Base-by-base conservation (phyloP, 2,888 invertebrate species). In the Hartigia nigra region DNA sequence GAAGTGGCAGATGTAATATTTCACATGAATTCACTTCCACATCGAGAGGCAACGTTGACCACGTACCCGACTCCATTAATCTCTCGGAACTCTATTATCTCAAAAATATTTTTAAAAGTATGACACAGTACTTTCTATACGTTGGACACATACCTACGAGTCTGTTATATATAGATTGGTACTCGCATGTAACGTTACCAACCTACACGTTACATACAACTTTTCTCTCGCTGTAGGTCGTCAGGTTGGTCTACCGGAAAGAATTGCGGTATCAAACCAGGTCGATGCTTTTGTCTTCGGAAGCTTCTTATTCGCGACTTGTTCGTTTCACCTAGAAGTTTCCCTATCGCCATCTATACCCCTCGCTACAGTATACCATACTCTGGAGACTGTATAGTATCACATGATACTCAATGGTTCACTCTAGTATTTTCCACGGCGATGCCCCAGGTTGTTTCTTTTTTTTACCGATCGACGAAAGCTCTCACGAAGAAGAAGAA, bases 191-290 rank as follows among this genome's bases (percentile, higher is more conserved):
- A 23, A 55, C 55, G 55, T 23, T 55, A 55, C 55, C 55, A 55
- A 55, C 55, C 23, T 55, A 55, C 55, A 55, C 55, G 55, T 23
- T 23, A 55, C n/a, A n/a, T 55, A 55, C 23, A 23, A 55, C 55
- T 55, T 55, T 55, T 14, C 55, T 55, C 23, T 55, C 55, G 55
- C 9, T 55, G 55, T 55, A 55, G 55, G 55, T 55, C 55, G 70
- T 34, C 36, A 74, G 14, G 31, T 32, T 31, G 36, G 69, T 37
- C 69, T 70, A 76, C 76, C 76, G 74, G 35, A 76, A 76, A 76
- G 74, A 77, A 79, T n/a, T 74, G 70, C 36, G 39, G 74, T 78
- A 74, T 76, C 76, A 76, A 80, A 78, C 75, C 34, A 14, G 55
- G 75, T 80, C 78, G 76, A 70, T 72, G 74, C 39, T 31, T 36